Base-by-base conservation (phyloP, 2,888 invertebrate species). In the Lasioglossum villosulum region DNA sequence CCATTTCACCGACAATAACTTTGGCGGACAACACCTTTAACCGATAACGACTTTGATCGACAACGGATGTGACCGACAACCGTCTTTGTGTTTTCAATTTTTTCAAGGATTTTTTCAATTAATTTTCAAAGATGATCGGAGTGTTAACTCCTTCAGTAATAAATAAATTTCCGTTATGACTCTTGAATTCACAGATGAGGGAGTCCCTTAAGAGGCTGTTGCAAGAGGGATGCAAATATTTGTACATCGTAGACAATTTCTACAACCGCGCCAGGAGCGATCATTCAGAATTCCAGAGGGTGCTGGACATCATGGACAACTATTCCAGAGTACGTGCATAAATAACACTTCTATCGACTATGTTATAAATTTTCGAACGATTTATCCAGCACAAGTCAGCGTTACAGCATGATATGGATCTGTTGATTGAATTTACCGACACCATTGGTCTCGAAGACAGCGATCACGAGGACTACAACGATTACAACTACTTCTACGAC, bases 361-460 rank as follows among this genome's bases (percentile, higher is more conserved):
- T 63, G 27, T 63, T 0, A 63, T 16, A 5, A 63, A 27, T 63
- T 63, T 63, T 27, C 59, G 27, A 63, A 27, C n/a, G 16, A 12
- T 63, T 63, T 63, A 16, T 63, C 6, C 59, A 63, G 59, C 5
- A 6, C 14, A 27, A 30, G 27, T 2, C n/a, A 63, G 16, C 4
- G 59, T 16, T 59, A 6, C 14, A 30, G 2, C 1, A 6, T 2
- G 27, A 27, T 27, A 2, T 30, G 0, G 16, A 5, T 1, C 0
- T 30, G 16, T 2, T 63, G 59, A 59, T 30, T 14, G 27, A 27
- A 16, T 2, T 2, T 16, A 2, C 3, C 8, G 8, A 2, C 2
- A 0, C 0, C 48, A 0, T 2, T 52, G 8, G 0, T 23, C 1
- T 1, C 3, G 52, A 10, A 10, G 8, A 3, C 52, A 3, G 8